phyloP scores from a whole-genome alignment of 2,113 vertebrate species.

The Bufo gargarizans region DNA sequence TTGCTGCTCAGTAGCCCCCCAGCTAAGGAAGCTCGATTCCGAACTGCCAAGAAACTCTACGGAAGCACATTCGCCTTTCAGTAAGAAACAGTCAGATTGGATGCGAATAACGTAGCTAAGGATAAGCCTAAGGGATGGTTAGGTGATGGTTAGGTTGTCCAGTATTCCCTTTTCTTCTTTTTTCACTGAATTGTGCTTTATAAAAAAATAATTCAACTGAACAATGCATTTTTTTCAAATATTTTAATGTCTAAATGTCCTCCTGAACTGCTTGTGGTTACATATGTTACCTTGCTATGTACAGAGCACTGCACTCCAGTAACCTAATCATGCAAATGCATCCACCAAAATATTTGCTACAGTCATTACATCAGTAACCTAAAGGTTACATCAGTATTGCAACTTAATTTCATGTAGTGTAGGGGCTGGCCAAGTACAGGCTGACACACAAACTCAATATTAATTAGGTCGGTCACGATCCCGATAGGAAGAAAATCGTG shows the following conservation, averaged over 20 bases:
- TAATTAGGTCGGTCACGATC: no score
- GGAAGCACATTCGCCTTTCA: slow-evolving; percentile 99
- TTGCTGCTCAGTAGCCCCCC: slow-evolving; percentile 98
- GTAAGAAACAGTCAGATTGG: slow-evolving; percentile 74
- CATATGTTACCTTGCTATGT: no score
- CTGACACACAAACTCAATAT: no score
- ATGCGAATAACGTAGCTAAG: neutral
- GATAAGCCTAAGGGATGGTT: no score
- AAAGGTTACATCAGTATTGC: no score
- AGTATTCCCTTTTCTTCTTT: neutral
- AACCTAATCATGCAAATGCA: neutral
- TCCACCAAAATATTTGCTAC: neutral
- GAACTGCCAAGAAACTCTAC: slow-evolving; percentile 97
- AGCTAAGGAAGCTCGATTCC: slow-evolving; percentile 96
- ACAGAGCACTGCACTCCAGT: no score
- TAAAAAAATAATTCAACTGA: neutral
- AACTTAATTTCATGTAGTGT: no score
- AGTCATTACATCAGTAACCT: neutral
- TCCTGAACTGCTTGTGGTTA: no score
- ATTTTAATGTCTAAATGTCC: neutral
- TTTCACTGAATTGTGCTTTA: neutral
- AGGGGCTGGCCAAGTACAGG: no score
- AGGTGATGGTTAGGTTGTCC: no score
- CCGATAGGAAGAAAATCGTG: no score
- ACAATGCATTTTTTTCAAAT: neutral